Percentiles rank a stretch among this genome's conserved stretches.
These are phyloP conservation scores for Anticlea derivata DNA, from an alignment of 2,888 invertebrate species.

Conservation along the genomic window DNA sequence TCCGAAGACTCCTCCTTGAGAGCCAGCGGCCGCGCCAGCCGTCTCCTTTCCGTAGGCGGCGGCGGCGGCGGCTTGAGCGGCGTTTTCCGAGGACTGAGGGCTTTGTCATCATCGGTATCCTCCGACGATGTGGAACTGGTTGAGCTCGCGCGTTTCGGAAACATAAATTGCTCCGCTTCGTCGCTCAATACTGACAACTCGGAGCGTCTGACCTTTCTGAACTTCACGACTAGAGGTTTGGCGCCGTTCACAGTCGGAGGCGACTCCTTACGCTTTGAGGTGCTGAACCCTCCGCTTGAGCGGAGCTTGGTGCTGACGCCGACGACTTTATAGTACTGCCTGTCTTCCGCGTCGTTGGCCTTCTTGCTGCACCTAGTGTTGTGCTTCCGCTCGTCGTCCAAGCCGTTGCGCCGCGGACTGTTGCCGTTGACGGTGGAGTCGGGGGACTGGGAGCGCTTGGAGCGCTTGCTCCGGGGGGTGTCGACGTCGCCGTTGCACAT, in stretches of 20 bases:
- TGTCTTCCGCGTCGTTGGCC: slow-evolving; percentile 52
- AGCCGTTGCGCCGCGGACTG: slow-evolving; percentile 63
- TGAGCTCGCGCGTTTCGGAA: slow-evolving; percentile 87
- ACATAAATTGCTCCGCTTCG: slow-evolving; percentile 94
- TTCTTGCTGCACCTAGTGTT: slow-evolving; percentile 66
- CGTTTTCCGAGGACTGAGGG: slow-evolving; percentile 65
- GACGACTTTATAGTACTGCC: slow-evolving; percentile 88
- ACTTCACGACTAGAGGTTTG: slow-evolving; percentile 87
- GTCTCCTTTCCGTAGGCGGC: slow-evolving; percentile 62
- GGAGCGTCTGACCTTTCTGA: slow-evolving; percentile 88
- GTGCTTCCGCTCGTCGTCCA: slow-evolving; percentile 63
- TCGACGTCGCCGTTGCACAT: slow-evolving; percentile 69
- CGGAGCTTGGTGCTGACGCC: slow-evolving; percentile 87
- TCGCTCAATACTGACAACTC: slow-evolving; percentile 90
- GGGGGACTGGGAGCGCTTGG: slow-evolving; percentile 60
- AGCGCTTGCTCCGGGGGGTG: slow-evolving; percentile 51
- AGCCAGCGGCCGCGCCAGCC: slow-evolving; percentile 68
- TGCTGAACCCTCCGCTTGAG: slow-evolving; percentile 79
- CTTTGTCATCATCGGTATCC: slow-evolving; percentile 77
- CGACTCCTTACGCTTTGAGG: slow-evolving; percentile 59
- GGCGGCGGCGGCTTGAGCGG: slow-evolving; percentile 55
- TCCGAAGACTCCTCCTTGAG: slow-evolving; percentile 77
- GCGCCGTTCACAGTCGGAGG: slow-evolving; percentile 81
- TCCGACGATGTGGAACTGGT: slow-evolving; percentile 81
- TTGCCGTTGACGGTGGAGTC: slow-evolving; percentile 57